These are phyloP conservation scores for Rapana venosa DNA, from an alignment of 2,888 invertebrate species.

Conservation along the genomic window DNA sequence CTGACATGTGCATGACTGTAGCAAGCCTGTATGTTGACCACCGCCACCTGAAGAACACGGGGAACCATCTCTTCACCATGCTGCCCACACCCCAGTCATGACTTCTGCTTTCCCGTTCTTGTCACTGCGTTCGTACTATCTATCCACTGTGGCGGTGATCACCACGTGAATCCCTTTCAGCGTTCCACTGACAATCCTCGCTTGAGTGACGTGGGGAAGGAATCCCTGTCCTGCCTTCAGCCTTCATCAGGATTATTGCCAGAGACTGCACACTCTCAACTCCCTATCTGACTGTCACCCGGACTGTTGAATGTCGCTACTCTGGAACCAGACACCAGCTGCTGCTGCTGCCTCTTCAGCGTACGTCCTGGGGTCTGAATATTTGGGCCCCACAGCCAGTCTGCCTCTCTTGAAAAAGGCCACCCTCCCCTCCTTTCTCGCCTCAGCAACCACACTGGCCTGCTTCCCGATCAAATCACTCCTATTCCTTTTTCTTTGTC, in stretches of 20 bases:
- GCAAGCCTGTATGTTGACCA: no score
- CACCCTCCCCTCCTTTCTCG: slow-evolving; percentile 18
- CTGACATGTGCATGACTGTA: no score
- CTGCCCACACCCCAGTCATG: no score
- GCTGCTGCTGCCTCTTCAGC: neutral
- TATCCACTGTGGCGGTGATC: no score
- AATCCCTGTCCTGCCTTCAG: neutral
- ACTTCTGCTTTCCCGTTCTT: no score
- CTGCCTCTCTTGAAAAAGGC: slow-evolving; percentile 16
- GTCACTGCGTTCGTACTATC: no score
- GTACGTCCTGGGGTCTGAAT: neutral
- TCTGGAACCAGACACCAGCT: neutral
- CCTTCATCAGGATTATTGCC: neutral
- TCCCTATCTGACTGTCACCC: no score
- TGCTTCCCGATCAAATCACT: slow-evolving; percentile 21
- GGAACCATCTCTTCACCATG: no score
- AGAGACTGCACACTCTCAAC: neutral
- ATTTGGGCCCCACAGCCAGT: neutral
- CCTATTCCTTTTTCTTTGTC: neutral
- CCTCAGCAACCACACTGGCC: neutral
- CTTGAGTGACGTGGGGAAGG: no score
- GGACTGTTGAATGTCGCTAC: no score
- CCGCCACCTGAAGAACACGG: no score
- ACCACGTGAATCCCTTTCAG: no score
- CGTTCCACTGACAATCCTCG: neutral